Evolutionary conservation across 2,113 vertebrate genomes (phyloP), one percentile per base, ranked within the genome.

Genomic region (Crypturellus undulatus): DNA sequence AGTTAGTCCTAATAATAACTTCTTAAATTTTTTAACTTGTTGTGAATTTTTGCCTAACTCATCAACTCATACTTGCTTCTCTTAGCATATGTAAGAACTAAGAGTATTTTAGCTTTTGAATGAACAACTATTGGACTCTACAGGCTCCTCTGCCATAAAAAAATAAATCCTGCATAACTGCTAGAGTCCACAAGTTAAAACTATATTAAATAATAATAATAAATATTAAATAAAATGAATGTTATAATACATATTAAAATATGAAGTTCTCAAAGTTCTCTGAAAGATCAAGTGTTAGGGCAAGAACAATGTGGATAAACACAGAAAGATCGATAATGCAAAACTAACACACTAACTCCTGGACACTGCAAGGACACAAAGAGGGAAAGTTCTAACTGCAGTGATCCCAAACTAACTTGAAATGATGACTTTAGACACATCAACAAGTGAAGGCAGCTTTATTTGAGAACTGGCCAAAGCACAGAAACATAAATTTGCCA

Each of bases 361-460:
- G 28, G 60, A 69, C 49, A 19, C 25, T 19, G 5, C 5, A 12
- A 89, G 43, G 49, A 58, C 3, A 26, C 1, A 4, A 21, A 24
- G 28, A 83, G 54, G 42, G 64, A 54, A 40, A 42, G 54, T 19
- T 76, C 47, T 64, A 59, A 3, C 10, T 22, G 16, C 36, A 45
- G 28, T 72, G 32, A 42, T 13, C 10, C 32, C 42, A 65, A 30
- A 3, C 5, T 12, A 42, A 49, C 13, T 0, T 2, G 26, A 54
- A 15, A 3, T 7, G 25, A 9, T 36, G 30, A 40, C 26, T 59
- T 54, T 8, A 16, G 18, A n/a, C 9, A 34, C 2, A 25, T 56
- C 2, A 3, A 15, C 30, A 12, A 1, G 1, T 3, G 8, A 84
- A 59, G 45, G 4, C 1, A 81, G n/a, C 19, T 59, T 43, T 40